A percentile compares a stretch with the other conserved stretches of the same genome.
These are phyloP conservation scores for Acanthosepion esculentum DNA, from an alignment of 2,888 invertebrate genomes.

Conservation along the genomic window DNA sequence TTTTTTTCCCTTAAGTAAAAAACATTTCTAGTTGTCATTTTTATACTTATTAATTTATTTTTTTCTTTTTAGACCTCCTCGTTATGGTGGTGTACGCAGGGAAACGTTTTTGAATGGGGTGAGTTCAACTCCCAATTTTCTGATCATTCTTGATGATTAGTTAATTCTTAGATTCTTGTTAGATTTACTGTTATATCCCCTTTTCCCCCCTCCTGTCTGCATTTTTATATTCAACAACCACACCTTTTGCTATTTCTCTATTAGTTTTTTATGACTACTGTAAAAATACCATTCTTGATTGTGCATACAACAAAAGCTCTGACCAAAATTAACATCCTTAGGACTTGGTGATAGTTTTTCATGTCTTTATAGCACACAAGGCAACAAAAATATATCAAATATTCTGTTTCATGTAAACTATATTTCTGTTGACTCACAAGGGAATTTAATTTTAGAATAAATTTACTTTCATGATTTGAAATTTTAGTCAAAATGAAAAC, in stretches of 20 bases:
- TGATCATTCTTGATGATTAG: background rate
- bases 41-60: background rate
- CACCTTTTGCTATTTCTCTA: background rate
- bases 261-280: conserved; percentile 6
- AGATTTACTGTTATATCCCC: no score
- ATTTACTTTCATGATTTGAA: no score
- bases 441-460: no score
- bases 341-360: background rate
- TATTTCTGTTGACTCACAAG: no score
- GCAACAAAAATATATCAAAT: no score
- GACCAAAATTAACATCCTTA: background rate
- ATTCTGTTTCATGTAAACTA: no score
- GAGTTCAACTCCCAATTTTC: conserved; percentile 51
- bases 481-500: no score
- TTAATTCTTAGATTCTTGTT: no score
- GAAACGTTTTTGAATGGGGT: conserved; percentile 73
- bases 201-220: no score
- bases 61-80: conserved; percentile 55
- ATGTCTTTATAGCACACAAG: no score
- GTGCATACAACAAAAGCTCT: background rate
- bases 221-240: background rate
- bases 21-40: background rate
- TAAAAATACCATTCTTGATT: background rate
- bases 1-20: no score
- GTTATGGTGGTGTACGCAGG: conserved; percentile 64